Percentiles rank a stretch among this genome's conserved stretches.
Evolutionary conservation across 2,797 vertebrate species (phyloP).

Genomic region (Cottoperca gobio): DNA sequence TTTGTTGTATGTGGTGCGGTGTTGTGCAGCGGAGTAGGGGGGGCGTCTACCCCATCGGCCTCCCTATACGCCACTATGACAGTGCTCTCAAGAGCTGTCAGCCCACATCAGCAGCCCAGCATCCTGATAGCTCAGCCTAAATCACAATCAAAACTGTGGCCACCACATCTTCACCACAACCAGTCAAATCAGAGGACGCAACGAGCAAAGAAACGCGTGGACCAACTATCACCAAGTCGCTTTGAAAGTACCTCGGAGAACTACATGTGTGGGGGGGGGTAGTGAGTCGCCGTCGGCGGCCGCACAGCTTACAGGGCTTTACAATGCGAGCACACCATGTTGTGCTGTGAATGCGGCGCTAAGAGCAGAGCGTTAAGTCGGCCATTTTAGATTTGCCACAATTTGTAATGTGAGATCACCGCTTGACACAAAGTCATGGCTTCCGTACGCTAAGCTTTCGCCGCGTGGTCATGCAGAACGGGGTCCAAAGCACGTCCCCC

Average conservation of each 20-base stretch:
- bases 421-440: conserved; percentile 82
- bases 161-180: conserved; percentile 43
- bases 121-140: conserved; percentile 82
- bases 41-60: conserved; percentile 59
- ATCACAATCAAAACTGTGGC: conserved; percentile 83
- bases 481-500: neutral
- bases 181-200: conserved; percentile 29
- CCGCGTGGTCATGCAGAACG: conserved; percentile 20
- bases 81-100: conserved; percentile 89
- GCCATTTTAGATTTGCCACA: conserved; percentile 86
- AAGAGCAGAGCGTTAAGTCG: conserved; percentile 73
- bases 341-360: conserved; percentile 59
- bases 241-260: conserved; percentile 34
- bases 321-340: conserved; percentile 73
- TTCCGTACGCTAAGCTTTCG: conserved; percentile 38
- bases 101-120: conserved; percentile 82
- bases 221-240: conserved; percentile 46
- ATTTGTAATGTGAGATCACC: conserved; percentile 80
- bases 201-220: neutral
- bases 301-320: conserved; percentile 33
- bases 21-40: neutral
- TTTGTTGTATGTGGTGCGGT: conserved; percentile 66
- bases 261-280: conserved; percentile 6
- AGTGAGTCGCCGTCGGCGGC: neutral
- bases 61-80: conserved; percentile 79